Conservation (phyloP, 2,888 invertebrate species). For the Hypomecis atomaria region DNA sequence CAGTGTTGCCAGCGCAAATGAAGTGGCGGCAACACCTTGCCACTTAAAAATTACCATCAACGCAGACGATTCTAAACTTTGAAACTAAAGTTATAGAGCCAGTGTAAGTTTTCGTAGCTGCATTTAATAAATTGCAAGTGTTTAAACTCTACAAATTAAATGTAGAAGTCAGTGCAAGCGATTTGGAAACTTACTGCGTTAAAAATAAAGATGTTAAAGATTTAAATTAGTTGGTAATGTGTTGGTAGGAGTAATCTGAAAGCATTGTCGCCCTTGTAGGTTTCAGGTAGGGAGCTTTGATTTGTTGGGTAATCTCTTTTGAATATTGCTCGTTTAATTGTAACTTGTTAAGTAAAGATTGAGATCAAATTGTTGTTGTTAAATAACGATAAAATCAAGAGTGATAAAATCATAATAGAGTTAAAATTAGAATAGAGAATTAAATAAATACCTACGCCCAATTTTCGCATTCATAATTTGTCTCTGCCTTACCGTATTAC, state of each 20-base stretch:
- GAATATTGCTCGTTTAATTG: constrained; percentile 59
- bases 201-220: background rate
- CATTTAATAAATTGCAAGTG: constrained; percentile 23
- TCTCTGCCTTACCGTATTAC: too few relatives aligned
- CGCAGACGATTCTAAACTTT: constrained; percentile 33
- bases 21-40: constrained; percentile 73
- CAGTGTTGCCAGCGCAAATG: constrained; percentile 73
- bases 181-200: constrained; percentile 6
- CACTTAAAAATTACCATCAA: constrained; percentile 41
- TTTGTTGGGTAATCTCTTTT: constrained; percentile 69
- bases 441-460: too few relatives aligned
- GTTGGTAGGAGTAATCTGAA: constrained; percentile 42
- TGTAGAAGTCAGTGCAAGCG: constrained; percentile 1
- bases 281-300: constrained; percentile 65
- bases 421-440: too few relatives aligned
- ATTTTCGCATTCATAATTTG: too few relatives aligned
- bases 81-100: background rate
- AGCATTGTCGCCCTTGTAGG: constrained; percentile 68
- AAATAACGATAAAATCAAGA: too few relatives aligned
- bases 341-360: constrained; percentile 48
- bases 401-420: too few relatives aligned
- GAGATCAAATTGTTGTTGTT: constrained; percentile 1
- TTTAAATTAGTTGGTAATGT: constrained; percentile 37
- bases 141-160: constrained; percentile 10
- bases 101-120: background rate